These are phyloP conservation scores for Labrus mixtus DNA, from an alignment of 2,113 vertebrate genomes.

Conservation along the genomic window DNA sequence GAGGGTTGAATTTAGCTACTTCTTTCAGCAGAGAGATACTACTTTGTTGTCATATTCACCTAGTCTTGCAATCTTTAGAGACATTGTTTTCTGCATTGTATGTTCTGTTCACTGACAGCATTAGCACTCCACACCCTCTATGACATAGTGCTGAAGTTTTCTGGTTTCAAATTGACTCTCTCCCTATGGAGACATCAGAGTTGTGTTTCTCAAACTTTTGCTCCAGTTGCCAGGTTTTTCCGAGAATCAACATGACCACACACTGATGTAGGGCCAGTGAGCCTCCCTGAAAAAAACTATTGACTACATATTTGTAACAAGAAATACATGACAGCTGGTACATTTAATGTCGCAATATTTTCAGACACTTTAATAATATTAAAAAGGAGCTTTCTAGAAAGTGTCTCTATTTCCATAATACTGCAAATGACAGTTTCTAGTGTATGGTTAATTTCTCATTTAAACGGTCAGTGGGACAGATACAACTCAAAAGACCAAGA, in stretches of 20 bases:
- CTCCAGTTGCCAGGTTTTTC: conserved; percentile 30
- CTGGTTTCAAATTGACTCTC: conserved; percentile 60
- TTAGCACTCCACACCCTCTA: conserved; percentile 38
- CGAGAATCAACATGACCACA: not conserved
- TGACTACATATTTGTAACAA: not conserved
- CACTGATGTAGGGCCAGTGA: not conserved
- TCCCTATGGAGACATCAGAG: conserved; percentile 29
- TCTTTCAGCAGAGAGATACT: no score
- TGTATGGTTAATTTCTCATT: not conserved
- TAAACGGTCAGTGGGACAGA: not conserved
- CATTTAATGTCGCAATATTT: not conserved
- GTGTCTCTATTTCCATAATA: not conserved
- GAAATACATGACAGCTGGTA: not conserved
- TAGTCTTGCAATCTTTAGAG: no score
- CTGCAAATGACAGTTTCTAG: not conserved
- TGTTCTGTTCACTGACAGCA: conserved; percentile 2
- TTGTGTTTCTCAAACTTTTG: conserved; percentile 17
- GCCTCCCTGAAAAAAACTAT: conserved; percentile 11
- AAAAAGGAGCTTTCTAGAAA: not conserved
- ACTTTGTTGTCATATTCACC: no score
- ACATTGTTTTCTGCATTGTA: no score
- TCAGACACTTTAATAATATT: not conserved
- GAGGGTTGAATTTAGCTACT: no score
- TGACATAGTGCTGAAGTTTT: conserved; percentile 37
- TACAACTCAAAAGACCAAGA: not conserved